Percentiles rank a stretch among this genome's conserved stretches.
phyloP scores from a whole-genome alignment of 2,797 vertebrate species.

The Xenops minutus region DNA sequence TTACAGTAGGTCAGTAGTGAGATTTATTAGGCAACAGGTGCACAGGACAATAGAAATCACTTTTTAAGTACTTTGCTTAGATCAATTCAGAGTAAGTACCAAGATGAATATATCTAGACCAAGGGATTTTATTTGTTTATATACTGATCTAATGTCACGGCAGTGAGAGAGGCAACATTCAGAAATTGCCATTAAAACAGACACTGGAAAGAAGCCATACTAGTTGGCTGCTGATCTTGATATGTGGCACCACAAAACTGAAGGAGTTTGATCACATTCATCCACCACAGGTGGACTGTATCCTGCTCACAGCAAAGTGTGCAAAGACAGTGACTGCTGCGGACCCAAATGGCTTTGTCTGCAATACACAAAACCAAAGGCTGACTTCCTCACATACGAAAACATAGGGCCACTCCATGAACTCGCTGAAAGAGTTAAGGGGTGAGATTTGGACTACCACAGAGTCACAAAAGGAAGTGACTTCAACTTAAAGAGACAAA shows the following conservation, averaged over 20 bases:
- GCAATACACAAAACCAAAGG: background rate
- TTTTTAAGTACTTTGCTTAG: background rate
- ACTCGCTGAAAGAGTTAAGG: background rate
- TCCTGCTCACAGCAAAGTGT: background rate
- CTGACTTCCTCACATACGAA: background rate
- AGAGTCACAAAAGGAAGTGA: background rate
- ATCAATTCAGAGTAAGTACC: background rate
- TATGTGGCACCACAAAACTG: background rate
- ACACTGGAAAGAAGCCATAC: background rate
- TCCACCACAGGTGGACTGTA: background rate
- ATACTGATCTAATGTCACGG: background rate
- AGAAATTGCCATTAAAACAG: background rate
- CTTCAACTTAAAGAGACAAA: background rate
- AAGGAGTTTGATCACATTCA: background rate
- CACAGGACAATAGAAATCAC: background rate
- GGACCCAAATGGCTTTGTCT: background rate
- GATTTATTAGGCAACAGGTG: background rate
- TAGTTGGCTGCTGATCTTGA: fast-evolving
- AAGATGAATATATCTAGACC: background rate
- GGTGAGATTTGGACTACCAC: background rate
- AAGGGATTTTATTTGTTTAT: background rate
- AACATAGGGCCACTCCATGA: background rate
- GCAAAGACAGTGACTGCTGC: background rate
- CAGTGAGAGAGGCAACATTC: background rate
- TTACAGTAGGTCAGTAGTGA: background rate